Conservation (phyloP, 2,888 invertebrate species). For the Nomada fabriciana region DNA sequence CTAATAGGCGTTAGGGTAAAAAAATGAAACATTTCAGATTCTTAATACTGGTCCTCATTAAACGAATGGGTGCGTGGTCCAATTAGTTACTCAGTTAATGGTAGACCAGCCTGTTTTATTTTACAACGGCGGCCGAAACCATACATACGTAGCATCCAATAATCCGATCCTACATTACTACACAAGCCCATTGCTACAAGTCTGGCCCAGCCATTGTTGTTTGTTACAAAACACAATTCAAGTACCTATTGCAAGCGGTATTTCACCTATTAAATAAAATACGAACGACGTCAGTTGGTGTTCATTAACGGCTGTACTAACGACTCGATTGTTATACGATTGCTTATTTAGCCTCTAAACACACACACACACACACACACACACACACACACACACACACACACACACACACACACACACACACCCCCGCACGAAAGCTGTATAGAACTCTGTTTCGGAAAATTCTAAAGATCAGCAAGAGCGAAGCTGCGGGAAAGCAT, state of each 20-base stretch:
- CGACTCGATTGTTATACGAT: constrained; percentile 80
- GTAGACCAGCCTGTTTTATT: constrained; percentile 78
- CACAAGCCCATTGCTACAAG: constrained; percentile 70
- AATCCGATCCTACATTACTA: constrained; percentile 79
- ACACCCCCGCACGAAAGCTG: no score
- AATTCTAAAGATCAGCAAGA: not conserved
- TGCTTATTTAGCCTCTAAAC: constrained; percentile 73
- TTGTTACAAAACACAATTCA: constrained; percentile 81
- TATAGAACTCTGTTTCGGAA: not conserved
- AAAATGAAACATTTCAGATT: constrained; percentile 33
- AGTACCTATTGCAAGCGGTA: constrained; percentile 68
- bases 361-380: constrained; percentile 15
- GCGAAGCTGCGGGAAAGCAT: not conserved
- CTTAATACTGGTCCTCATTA: constrained; percentile 59
- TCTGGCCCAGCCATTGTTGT: constrained; percentile 74
- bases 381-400: constrained; percentile 33
- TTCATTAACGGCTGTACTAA: constrained; percentile 80
- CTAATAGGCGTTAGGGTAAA: not conserved
- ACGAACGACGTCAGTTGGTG: constrained; percentile 79
- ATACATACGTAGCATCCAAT: constrained; percentile 74
- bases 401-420: constrained; percentile 31
- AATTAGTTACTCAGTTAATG: constrained; percentile 81
- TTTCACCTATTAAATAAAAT: constrained; percentile 82
- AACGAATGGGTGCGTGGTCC: constrained; percentile 68
- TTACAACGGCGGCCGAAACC: constrained; percentile 66